Evolutionary conservation across 2,113 vertebrate genomes (phyloP).

Genomic region (Hiodon alosoides): DNA sequence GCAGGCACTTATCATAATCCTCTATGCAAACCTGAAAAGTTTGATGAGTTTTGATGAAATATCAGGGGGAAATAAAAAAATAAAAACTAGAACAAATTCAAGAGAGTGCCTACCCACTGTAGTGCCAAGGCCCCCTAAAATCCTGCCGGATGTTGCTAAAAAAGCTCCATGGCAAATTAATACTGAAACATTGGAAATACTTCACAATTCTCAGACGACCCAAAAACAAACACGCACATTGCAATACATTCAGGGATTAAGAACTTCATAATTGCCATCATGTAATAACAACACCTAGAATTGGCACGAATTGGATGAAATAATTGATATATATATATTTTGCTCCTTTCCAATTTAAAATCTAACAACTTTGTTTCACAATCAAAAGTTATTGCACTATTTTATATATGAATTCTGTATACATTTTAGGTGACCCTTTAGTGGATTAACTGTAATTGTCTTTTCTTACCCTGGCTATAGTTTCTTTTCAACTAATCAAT

Average conservation of each 20-base stretch:
- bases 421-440: slow-evolving; percentile 43
- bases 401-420: slow-evolving; percentile 63
- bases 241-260: slow-evolving; percentile 62
- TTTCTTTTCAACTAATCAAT: slow-evolving; percentile 24
- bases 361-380: slow-evolving; percentile 61
- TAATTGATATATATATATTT: slow-evolving; percentile 64
- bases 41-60: too few species aligned
- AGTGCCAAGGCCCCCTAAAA: not conserved
- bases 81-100: slow-evolving; percentile 28
- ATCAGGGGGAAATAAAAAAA: slow-evolving; percentile 16
- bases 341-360: slow-evolving; percentile 61
- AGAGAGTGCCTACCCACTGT: slow-evolving; percentile 23
- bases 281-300: slow-evolving; percentile 68
- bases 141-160: slow-evolving; percentile 45
- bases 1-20: too few species aligned
- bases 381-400: slow-evolving; percentile 67
- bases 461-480: slow-evolving; percentile 52
- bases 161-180: slow-evolving; percentile 69
- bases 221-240: slow-evolving; percentile 61
- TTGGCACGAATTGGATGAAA: too few species aligned
- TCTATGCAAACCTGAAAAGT: too few species aligned
- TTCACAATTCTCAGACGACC: slow-evolving; percentile 55
- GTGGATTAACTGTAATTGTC: slow-evolving; percentile 73
- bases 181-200: slow-evolving; percentile 73
- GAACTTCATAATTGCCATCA: slow-evolving; percentile 73